Evolutionary conservation across 2,888 invertebrate genomes (phyloP).

Genomic region (Bombylius discolor): DNA sequence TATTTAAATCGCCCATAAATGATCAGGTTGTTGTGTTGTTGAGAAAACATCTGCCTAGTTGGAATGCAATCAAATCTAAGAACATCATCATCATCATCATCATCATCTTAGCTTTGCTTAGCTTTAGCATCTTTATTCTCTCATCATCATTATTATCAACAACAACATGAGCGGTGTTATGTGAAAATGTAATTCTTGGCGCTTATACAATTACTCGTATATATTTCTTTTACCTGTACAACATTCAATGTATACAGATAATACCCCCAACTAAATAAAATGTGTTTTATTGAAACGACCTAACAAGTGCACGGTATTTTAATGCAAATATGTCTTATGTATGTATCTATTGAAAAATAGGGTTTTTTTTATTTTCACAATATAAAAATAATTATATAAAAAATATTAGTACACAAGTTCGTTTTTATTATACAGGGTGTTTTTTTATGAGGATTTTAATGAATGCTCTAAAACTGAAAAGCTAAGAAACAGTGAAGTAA

Average conservation of each 20-base stretch:
- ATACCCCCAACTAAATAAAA: neutral
- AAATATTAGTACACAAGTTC: too few relatives aligned
- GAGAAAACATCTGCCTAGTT: constrained; percentile 7
- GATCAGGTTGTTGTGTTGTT: neutral
- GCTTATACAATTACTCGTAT: neutral
- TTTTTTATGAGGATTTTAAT: too few relatives aligned
- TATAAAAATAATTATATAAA: too few relatives aligned
- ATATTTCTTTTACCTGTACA: too few relatives aligned
- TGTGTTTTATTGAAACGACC: neutral
- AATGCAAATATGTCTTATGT: too few relatives aligned
- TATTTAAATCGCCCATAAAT: neutral
- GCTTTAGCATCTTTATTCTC: neutral
- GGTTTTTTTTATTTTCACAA: too few relatives aligned
- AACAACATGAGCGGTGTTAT: neutral
- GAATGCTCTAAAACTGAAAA: too few relatives aligned
- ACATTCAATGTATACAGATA: too few relatives aligned
- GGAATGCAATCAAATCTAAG: constrained; percentile 9
- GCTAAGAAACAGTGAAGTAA: too few relatives aligned
- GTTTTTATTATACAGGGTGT: too few relatives aligned
- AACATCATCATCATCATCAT: constrained; percentile 1
- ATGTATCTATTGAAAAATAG: too few relatives aligned
- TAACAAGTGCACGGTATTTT: neutral
- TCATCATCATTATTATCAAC: too few relatives aligned
- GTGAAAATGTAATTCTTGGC: neutral
- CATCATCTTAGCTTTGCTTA: neutral